Percentiles rank a stretch among this genome's conserved stretches.
These are phyloP conservation scores for Atrichornis clamosus DNA, from an alignment of 2,113 vertebrate genomes.

Conservation along the genomic window DNA sequence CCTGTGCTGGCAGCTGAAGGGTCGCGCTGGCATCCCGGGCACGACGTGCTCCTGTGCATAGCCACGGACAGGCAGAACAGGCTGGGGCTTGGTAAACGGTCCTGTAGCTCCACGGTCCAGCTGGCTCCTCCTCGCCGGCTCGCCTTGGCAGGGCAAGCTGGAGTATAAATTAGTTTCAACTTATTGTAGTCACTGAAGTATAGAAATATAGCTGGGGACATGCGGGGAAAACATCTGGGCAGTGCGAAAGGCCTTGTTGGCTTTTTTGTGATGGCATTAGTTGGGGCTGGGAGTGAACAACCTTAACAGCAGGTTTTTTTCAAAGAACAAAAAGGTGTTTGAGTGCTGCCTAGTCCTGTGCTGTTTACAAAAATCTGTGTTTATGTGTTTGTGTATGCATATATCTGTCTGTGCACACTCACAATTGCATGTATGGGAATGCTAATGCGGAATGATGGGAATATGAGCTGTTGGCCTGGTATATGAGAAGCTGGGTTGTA, in stretches of 20 bases:
- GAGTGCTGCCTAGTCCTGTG: not conserved
- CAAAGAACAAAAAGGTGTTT: not conserved
- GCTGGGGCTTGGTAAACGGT: not conserved
- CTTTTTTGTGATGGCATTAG: not conserved
- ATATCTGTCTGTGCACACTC: fast-evolving
- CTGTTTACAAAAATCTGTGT: not conserved
- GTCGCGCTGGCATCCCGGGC: not conserved
- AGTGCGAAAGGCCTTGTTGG: not conserved
- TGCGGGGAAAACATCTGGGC: conserved; percentile 2
- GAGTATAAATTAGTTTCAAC: conserved; percentile 33
- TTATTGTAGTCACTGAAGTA: conserved; percentile 12
- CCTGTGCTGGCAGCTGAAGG: not conserved
- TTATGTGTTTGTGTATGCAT: not conserved
- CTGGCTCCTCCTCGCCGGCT: not conserved
- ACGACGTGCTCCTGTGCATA: not conserved
- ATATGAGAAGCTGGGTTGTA: not conserved
- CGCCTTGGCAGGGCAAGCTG: not conserved
- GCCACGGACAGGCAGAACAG: not conserved
- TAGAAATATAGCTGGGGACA: conserved; percentile 19
- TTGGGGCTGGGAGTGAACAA: not conserved
- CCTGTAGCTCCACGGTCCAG: not conserved
- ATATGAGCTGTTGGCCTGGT: not conserved
- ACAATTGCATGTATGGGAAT: fast-evolving
- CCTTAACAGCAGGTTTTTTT: not conserved
- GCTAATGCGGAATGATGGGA: not conserved